These are phyloP conservation scores for Pardosa pseudoannulata DNA, from an alignment of 2,888 invertebrate species.

Conservation along the genomic window DNA sequence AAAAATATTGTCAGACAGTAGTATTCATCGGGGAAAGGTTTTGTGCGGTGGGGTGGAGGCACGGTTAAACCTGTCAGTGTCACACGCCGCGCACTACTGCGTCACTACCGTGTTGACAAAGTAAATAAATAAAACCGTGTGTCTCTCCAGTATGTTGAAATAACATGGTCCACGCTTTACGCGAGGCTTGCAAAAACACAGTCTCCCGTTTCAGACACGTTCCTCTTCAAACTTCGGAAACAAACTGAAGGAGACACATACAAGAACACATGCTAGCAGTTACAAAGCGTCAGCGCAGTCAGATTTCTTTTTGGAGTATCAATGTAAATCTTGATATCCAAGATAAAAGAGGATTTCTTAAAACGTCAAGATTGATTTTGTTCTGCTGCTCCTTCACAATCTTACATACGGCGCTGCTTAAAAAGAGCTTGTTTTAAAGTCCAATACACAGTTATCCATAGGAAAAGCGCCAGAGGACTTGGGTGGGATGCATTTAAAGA, in stretches of 20 bases:
- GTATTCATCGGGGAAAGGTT: not conserved
- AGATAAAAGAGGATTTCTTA: slow-evolving; percentile 6
- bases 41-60: slow-evolving; percentile 23
- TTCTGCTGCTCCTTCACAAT: not conserved
- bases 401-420: not conserved
- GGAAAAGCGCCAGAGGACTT: not conserved
- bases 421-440: slow-evolving; percentile 7
- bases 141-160: too few relatives aligned
- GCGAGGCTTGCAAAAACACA: too few relatives aligned
- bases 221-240: too few relatives aligned
- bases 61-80: slow-evolving; percentile 56
- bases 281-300: too few relatives aligned
- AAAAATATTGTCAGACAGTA: slow-evolving; percentile 17
- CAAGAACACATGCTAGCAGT: too few relatives aligned
- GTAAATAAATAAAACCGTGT: not conserved
- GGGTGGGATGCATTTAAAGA: not conserved
- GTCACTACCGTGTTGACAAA: not conserved
- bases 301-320: not conserved
- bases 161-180: too few relatives aligned
- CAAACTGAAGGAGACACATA: too few relatives aligned
- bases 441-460: not conserved
- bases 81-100: slow-evolving; percentile 27
- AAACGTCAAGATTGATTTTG: not conserved
- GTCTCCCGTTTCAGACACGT: too few relatives aligned
- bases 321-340: not conserved